Evolutionary conservation across 2,888 invertebrate species (phyloP).

Genomic region (Magallana nippona): DNA sequence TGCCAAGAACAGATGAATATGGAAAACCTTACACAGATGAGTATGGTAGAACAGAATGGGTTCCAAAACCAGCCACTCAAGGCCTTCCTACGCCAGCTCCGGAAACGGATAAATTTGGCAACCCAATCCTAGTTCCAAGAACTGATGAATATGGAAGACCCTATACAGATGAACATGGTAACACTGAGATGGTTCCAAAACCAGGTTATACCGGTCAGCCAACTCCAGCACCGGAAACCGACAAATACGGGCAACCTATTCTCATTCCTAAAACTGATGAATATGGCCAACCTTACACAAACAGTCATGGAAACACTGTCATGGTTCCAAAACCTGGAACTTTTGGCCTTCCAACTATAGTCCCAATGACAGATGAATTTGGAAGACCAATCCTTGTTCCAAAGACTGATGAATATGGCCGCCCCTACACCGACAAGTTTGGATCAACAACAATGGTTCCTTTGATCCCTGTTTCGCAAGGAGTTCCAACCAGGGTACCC

Average conservation of each 20-base stretch:
- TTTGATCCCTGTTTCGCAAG: conserved; percentile 2
- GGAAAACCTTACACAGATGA: conserved; percentile 44
- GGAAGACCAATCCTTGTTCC: conserved; percentile 45
- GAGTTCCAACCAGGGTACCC: not conserved
- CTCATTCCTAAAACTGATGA: conserved; percentile 43
- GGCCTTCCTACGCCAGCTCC: conserved; percentile 54
- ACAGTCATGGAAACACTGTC: conserved; percentile 81
- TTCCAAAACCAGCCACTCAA: conserved; percentile 21
- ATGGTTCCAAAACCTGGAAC: conserved; percentile 80
- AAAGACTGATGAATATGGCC: conserved; percentile 81
- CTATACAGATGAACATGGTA: conserved; percentile 33
- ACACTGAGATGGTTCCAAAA: conserved; percentile 39
- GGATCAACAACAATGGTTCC: conserved; percentile 76
- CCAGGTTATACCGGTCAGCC: conserved; percentile 41
- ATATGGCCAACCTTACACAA: conserved; percentile 47
- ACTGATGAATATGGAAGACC: conserved; percentile 43
- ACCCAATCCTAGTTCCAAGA: conserved; percentile 31
- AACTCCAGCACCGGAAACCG: conserved; percentile 46
- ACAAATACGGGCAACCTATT: conserved; percentile 50
- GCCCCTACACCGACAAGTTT: conserved; percentile 52
- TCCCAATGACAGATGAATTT: conserved; percentile 44
- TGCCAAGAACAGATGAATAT: conserved; percentile 47
- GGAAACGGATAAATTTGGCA: conserved; percentile 23
- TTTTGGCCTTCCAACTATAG: conserved; percentile 40
- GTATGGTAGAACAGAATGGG: conserved; percentile 32